Evolutionary conservation across 2,113 vertebrate species (phyloP).

Genomic region (Coptodon bakossiorum): DNA sequence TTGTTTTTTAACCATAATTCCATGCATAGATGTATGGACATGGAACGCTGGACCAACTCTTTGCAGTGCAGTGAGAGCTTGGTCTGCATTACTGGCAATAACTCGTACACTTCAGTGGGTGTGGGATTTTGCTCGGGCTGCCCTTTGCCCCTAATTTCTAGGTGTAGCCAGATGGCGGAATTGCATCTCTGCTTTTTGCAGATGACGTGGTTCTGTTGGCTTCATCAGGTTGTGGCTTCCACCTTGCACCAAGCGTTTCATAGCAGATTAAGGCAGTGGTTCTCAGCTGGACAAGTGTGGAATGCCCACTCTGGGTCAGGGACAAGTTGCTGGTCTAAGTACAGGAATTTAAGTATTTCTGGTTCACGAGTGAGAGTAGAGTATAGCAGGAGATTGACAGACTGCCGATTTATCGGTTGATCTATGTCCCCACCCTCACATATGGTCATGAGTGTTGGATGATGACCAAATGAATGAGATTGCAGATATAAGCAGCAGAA

Average conservation of each 20-base stretch:
- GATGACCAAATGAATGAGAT: background rate
- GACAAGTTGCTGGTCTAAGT: background rate
- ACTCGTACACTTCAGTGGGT: background rate
- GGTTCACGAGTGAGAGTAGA: background rate
- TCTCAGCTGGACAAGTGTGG: background rate
- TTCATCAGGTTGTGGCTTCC: background rate
- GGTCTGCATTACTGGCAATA: background rate
- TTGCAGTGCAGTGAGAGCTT: background rate
- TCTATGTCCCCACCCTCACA: background rate
- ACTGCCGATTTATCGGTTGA: rapidly evolving
- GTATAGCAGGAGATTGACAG: background rate
- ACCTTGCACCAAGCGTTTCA: background rate
- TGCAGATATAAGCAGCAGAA: background rate
- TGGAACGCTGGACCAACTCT: background rate
- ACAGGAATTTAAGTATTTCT: background rate
- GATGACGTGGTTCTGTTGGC: background rate
- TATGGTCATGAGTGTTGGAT: background rate
- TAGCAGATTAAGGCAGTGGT: background rate
- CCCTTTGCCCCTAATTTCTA: background rate
- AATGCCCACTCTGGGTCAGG: background rate
- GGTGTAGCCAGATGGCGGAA: rapidly evolving
- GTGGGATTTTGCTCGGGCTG: background rate
- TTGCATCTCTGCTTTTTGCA: background rate
- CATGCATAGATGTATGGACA: background rate
- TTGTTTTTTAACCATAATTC: background rate